Conservation (phyloP, 2,113 vertebrate species). For the Sigmodon hispidus region DNA sequence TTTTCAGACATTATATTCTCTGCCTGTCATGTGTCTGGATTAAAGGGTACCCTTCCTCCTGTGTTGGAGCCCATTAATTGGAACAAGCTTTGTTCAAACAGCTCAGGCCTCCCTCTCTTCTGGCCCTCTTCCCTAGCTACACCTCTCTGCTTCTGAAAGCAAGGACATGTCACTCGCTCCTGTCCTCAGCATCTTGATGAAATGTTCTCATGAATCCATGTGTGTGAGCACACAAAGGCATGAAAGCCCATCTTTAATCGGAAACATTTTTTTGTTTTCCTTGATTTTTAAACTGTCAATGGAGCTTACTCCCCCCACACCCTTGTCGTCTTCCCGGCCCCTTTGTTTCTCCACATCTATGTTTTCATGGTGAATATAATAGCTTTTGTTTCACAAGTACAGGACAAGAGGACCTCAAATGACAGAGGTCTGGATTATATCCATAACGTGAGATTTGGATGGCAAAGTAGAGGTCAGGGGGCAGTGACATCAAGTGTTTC, state of each 20-base stretch:
- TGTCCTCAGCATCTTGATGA: constrained; percentile 80
- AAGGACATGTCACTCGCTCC: constrained; percentile 87
- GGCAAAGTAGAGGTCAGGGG: constrained; percentile 83
- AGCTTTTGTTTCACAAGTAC: constrained; percentile 88
- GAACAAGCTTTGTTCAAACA: constrained; percentile 45
- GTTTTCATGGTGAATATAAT: constrained; percentile 86
- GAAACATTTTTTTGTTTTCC: constrained; percentile 87
- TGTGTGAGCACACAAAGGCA: constrained; percentile 77
- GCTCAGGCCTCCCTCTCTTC: constrained; percentile 63
- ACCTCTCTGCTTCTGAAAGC: constrained; percentile 79
- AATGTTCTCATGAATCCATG: constrained; percentile 56
- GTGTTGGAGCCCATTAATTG: constrained; percentile 46
- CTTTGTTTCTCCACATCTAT: constrained; percentile 80
- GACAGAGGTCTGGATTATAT: constrained; percentile 87
- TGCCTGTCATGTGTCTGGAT: constrained; percentile 50
- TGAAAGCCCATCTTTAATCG: constrained; percentile 84
- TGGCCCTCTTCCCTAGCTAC: constrained; percentile 54
- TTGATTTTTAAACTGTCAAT: constrained; percentile 85
- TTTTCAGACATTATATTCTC: constrained; percentile 26
- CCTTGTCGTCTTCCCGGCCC: constrained; percentile 74
- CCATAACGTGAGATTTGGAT: constrained; percentile 84
- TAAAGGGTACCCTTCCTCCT: constrained; percentile 32
- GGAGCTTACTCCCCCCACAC: constrained; percentile 77
- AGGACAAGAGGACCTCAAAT: constrained; percentile 83
- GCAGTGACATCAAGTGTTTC: constrained; percentile 84